Base-by-base conservation (phyloP, 2,888 invertebrate species). In the Asteroscopus sphinx region DNA sequence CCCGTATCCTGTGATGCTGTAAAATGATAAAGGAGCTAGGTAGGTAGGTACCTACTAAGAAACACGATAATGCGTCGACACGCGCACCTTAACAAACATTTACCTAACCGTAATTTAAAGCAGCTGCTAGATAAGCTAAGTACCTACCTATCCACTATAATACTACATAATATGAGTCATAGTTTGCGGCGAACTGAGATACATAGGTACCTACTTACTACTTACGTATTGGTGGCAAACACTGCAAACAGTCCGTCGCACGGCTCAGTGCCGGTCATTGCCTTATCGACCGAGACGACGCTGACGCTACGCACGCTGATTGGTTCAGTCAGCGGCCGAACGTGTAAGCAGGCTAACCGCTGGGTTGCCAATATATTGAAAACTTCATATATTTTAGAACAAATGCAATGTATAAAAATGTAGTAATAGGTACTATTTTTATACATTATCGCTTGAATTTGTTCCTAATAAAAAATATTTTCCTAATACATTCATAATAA, bases 21-120 rank as follows among this genome's bases (percentile, higher is more conserved):
- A 67, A 66, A 52, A 40, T 59, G 2, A 4, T 21, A 3, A 21
- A 6, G 21, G n/a, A n/a, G n/a, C n/a, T n/a, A n/a, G n/a, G n/a
- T n/a, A n/a, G n/a, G n/a, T n/a, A n/a, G n/a, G n/a, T n/a, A 21
- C 5, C 21, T 21, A 21, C 4, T 21, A 55, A 59, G 62, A 64
- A 65, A 48, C 45, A n/a, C 28, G 68, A 65, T 67, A 68, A 53
- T 61, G 45, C 57, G 57, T 41, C 51, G 53, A 69, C 77, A 76
- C 62, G 68, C 70, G 59, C 62, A 52, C 41, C 46, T 67, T 37
- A 15, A 57, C 68, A 60, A 77, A 76, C 66, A 77, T 77, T 61
- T 66, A 48, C 42, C 15, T 70, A 64, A 64, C 65, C 64, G 71
- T 66, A 64, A 66, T 57, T 44, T 45, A 64, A 64, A 64, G 51